These are phyloP conservation scores for Oscheius sp. DNA, from an alignment of 2,888 invertebrate genomes.

Conservation along the genomic window DNA sequence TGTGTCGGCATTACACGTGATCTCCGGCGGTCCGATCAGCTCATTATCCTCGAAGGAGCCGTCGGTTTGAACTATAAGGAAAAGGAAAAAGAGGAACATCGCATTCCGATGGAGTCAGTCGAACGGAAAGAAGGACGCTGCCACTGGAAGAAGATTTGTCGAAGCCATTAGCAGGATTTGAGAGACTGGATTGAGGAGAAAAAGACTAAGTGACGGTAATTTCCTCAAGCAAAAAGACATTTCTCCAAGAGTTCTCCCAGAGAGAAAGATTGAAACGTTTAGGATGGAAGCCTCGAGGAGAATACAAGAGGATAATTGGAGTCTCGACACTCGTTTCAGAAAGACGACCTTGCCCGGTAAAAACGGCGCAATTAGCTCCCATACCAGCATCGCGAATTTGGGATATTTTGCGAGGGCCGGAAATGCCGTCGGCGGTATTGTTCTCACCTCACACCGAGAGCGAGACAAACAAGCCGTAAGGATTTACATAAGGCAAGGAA, in stretches of 20 bases:
- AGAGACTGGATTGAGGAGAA: conserved; percentile 5
- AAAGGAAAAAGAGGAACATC: neutral
- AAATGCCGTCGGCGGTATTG: neutral
- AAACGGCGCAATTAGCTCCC: conserved; percentile 12
- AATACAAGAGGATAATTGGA: conserved; percentile 23
- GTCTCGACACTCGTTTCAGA: conserved; percentile 21
- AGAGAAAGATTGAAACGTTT: conserved; percentile 33
- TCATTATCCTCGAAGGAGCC: conserved; percentile 41
- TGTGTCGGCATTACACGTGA: conserved; percentile 66
- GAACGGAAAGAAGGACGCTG: neutral
- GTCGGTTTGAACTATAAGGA: neutral
- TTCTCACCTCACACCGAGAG: neutral
- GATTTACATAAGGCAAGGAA: conserved; percentile 14
- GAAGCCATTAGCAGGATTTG: conserved; percentile 18
- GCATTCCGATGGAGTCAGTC: conserved; percentile 1
- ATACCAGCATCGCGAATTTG: neutral
- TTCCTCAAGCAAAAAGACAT: too few species aligned
- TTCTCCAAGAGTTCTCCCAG: neutral
- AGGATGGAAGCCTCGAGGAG: conserved; percentile 1
- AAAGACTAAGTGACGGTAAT: too few species aligned
- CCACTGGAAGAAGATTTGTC: neutral
- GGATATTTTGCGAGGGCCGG: neutral
- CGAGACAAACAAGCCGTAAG: neutral
- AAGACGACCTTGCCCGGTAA: conserved; percentile 8
- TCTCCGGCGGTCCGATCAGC: conserved; percentile 64